Evolutionary conservation across 2,888 invertebrate species (phyloP).

Genomic region (Leuctra nigra): DNA sequence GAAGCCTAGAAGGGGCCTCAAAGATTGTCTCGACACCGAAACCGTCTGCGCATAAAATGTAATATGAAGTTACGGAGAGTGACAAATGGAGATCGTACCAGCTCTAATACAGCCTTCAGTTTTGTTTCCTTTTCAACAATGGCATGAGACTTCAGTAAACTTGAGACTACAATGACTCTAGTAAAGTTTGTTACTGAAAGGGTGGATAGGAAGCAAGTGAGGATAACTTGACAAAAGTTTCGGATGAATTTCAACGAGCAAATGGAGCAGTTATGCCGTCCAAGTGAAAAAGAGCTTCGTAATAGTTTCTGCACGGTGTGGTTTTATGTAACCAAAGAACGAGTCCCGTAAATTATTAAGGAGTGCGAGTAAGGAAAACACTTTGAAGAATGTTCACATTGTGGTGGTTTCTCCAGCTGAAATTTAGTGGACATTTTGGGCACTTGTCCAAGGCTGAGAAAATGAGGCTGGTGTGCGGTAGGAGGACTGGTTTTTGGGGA

Average conservation of each 20-base stretch:
- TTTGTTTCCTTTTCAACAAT: constrained; percentile 7
- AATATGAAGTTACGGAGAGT: no score
- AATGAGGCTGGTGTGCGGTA: background rate
- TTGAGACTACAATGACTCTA: no score
- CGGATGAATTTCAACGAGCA: background rate
- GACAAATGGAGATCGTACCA: no score
- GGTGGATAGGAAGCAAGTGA: background rate
- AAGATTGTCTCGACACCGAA: no score
- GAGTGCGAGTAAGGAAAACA: background rate
- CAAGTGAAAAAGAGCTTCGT: background rate
- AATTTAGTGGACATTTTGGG: background rate
- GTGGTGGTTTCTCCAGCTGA: background rate
- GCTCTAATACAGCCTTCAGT: background rate
- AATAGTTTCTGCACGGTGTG: background rate
- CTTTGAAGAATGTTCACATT: constrained; percentile 5
- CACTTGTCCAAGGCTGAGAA: background rate
- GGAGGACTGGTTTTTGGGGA: background rate
- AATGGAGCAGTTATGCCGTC: background rate
- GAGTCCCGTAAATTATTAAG: background rate
- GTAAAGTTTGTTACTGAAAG: no score
- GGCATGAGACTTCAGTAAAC: no score
- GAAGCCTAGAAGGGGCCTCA: no score
- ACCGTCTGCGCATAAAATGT: no score
- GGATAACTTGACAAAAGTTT: background rate
- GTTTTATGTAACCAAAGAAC: background rate